Percentiles rank a stretch among this genome's conserved stretches.
These are phyloP conservation scores for Ondatra zibethicus DNA, from an alignment of 2,113 vertebrate species.

Conservation along the genomic window DNA sequence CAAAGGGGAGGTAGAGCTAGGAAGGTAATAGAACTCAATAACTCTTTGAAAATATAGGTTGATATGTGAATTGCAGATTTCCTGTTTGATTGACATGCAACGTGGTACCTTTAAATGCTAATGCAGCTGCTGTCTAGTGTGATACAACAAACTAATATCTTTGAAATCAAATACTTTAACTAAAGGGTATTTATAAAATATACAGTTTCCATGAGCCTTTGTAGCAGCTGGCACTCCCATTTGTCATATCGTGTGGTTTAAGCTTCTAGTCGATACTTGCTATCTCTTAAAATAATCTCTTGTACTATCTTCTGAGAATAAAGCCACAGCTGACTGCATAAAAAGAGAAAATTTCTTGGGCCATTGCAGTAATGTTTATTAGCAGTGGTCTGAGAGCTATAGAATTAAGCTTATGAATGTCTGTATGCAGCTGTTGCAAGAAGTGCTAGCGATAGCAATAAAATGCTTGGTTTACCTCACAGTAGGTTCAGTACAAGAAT, in stretches of 20 bases:
- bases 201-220: conserved; percentile 39
- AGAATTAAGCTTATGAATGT: conserved; percentile 45
- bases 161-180: conserved; percentile 72
- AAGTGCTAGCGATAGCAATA: conserved; percentile 34
- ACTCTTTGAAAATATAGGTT: background rate
- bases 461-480: conserved; percentile 26
- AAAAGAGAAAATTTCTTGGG: background rate
- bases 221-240: conserved; percentile 62
- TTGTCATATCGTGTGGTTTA: conserved; percentile 51
- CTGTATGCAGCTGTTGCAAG: background rate
- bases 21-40: background rate
- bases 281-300: conserved; percentile 54
- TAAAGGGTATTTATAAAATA: conserved; percentile 77
- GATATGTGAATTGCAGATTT: conserved; percentile 27
- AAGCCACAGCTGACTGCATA: conserved; percentile 60
- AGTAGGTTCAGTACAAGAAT: conserved; percentile 16
- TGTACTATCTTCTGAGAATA: conserved; percentile 53
- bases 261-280: conserved; percentile 63
- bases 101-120: conserved; percentile 26
- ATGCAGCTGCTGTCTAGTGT: conserved; percentile 55
- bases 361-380: conserved; percentile 8
- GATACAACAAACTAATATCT: conserved; percentile 57
- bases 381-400: conserved; percentile 16
- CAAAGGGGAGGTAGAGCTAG: too few relatives aligned
- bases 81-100: conserved; percentile 60